Evolutionary conservation across 2,113 vertebrate genomes (phyloP), one percentile per base, ranked within the genome.

Genomic region (Psilopogon haemacephalus): DNA sequence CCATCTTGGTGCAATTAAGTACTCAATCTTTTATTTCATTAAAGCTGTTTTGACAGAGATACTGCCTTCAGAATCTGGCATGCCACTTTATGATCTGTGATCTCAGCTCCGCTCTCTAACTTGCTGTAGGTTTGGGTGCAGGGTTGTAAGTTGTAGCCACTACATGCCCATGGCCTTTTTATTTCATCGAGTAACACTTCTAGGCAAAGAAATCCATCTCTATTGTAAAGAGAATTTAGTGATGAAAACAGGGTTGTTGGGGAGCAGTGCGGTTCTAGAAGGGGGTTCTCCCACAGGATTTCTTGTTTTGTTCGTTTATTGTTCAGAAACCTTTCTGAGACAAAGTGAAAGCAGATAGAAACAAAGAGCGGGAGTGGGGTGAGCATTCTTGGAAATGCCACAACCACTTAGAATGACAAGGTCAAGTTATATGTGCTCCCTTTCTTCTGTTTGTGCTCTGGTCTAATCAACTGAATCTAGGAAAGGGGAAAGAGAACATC

Each of bases 361-460:
- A 87, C 0, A 8, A 87, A 89, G 75, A 89, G 50, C 19, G 3
- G 28, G 92, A 86, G 27, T 0, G 0, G 74, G 77, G 42, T 59
- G 17, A 92, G 16, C 18, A 11, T 71, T 92, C 74, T 74, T 85
- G 68, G 71, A 91, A 95, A 94, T 88, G 95, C 76, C 96, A 96
- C 79, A 94, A 75, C 72, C 33, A 62, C 38, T 95, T 93, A 96
- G 15, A 52, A 88, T 96, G 91, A 96, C 96, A 96, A 95, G 87
- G 95, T 94, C 96, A 86, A 40, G 69, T 26, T 71, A 2, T 46
- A 50, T 33, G 38, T 77, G 69, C 40, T 92, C 38, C 20, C 40
- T 93, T 88, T 95, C 86, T 92, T 90, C 95, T 86, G 82, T 64
- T 91, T 88, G 40, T 46, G 54, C 73, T 93, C 91, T 79, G 58